phyloP scores from a whole-genome alignment of 2,888 invertebrate genomes.

The Zhuqinia jingwanae region DNA sequence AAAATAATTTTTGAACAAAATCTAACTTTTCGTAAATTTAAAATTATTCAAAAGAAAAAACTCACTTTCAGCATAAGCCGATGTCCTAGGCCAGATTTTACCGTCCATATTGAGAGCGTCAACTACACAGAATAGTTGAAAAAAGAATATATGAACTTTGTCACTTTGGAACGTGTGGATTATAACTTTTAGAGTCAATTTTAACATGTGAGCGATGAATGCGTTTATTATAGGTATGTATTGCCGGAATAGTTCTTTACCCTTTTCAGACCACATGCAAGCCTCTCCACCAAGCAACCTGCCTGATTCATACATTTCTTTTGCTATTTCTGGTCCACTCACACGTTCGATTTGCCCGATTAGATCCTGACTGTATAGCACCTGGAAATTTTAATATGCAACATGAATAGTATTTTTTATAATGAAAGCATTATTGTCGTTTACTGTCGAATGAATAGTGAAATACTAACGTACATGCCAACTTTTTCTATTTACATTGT shows the following conservation, averaged over 20 bases:
- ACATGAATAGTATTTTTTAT: no score
- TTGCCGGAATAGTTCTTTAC: conserved; percentile 41
- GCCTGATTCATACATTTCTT: conserved; percentile 65
- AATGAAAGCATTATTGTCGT: no score
- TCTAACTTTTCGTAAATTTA: no score
- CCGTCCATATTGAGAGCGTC: conserved; percentile 86
- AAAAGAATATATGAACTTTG: conserved; percentile 43
- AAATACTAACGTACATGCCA: conserved; percentile 74
- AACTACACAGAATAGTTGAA: conserved; percentile 80
- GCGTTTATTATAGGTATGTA: not conserved
- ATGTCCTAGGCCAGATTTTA: conserved; percentile 91
- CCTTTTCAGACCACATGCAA: conserved; percentile 93
- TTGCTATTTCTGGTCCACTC: conserved; percentile 58
- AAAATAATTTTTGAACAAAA: no score
- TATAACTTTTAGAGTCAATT: not conserved
- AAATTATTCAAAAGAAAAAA: no score
- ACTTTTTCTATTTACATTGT: conserved; percentile 73
- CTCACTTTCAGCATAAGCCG: conserved; percentile 92
- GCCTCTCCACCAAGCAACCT: conserved; percentile 88
- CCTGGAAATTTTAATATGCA: conserved; percentile 32
- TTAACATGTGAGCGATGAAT: conserved; percentile 12
- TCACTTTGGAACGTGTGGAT: conserved; percentile 12
- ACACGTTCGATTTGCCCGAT: conserved; percentile 48
- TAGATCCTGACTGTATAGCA: conserved; percentile 64
- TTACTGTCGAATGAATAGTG: no score